Evolutionary conservation across 2,113 vertebrate genomes (phyloP).

Genomic region (Siniperca chuatsi): DNA sequence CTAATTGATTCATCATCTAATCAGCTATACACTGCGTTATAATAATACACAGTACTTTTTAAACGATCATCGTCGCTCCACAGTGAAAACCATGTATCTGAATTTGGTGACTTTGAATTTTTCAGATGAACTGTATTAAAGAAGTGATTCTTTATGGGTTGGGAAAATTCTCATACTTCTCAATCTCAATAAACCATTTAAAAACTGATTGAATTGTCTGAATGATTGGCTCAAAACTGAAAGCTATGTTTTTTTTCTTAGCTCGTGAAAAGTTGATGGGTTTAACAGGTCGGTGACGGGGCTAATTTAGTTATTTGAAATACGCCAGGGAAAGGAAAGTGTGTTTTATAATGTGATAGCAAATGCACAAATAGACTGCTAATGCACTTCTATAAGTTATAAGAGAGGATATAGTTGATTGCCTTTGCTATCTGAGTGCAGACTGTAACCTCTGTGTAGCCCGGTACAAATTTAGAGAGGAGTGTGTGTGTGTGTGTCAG

Average conservation of each 20-base stretch:
- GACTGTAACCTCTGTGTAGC: constrained; percentile 23
- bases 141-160: background rate
- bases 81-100: background rate
- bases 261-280: background rate
- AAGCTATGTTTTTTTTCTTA: background rate
- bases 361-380: constrained; percentile 15
- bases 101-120: background rate
- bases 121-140: background rate
- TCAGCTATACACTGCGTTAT: background rate
- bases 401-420: constrained; percentile 22
- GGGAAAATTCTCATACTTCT: background rate
- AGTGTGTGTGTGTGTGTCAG: background rate
- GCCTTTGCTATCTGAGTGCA: constrained; percentile 7
- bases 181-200: background rate
- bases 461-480: background rate
- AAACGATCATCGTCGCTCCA: background rate
- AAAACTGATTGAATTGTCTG: background rate
- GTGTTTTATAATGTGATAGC: background rate
- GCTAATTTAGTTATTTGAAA: background rate
- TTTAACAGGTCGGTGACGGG: background rate
- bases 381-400: constrained; percentile 14
- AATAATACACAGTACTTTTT: background rate
- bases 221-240: background rate
- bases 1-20: background rate
- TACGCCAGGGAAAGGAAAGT: background rate